phyloP scores from a whole-genome alignment of 1,140 invertebrate genomes.

The Triops cancriformis region DNA sequence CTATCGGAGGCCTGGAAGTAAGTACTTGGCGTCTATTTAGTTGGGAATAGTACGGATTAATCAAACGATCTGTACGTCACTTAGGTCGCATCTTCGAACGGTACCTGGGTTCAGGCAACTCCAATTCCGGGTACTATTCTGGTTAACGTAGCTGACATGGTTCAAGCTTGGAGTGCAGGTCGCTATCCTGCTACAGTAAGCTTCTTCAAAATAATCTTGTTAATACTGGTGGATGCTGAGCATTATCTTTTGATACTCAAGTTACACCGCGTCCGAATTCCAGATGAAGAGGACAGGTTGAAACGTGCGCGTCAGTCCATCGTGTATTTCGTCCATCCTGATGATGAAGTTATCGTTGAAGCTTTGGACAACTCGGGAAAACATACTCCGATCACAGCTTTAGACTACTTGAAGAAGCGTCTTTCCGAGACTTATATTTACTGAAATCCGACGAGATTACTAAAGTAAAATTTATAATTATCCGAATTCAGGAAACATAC shows the following conservation, averaged over 20 bases:
- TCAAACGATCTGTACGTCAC: not conserved
- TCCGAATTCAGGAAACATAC: too few relatives aligned
- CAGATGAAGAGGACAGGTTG: slow-evolving; percentile 49
- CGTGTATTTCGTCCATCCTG: slow-evolving; percentile 67
- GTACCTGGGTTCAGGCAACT: slow-evolving; percentile 62
- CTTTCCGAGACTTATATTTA: not conserved
- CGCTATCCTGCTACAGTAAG: slow-evolving; percentile 58
- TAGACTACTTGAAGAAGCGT: slow-evolving; percentile 2
- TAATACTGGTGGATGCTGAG: not conserved
- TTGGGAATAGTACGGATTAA: too few relatives aligned
- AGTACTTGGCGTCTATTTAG: slow-evolving; percentile 19
- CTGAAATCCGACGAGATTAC: not conserved
- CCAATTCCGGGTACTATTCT: slow-evolving; percentile 68
- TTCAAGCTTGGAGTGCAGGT: slow-evolving; percentile 65
- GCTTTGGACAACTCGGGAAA: slow-evolving; percentile 41
- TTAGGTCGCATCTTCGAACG: slow-evolving; percentile 40
- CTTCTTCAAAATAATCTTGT: slow-evolving; percentile 20
- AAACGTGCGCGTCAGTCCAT: slow-evolving; percentile 57
- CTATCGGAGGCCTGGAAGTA: slow-evolving; percentile 41
- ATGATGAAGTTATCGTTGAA: slow-evolving; percentile 48
- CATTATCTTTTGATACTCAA: slow-evolving; percentile 35
- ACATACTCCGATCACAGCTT: slow-evolving; percentile 15
- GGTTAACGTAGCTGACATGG: slow-evolving; percentile 65
- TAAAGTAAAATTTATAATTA: too few relatives aligned
- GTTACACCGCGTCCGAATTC: slow-evolving; percentile 62